Evolutionary conservation across 2,888 invertebrate species (phyloP), one percentile per base, ranked within the genome.

Genomic region (Pardosa pseudoannulata): DNA sequence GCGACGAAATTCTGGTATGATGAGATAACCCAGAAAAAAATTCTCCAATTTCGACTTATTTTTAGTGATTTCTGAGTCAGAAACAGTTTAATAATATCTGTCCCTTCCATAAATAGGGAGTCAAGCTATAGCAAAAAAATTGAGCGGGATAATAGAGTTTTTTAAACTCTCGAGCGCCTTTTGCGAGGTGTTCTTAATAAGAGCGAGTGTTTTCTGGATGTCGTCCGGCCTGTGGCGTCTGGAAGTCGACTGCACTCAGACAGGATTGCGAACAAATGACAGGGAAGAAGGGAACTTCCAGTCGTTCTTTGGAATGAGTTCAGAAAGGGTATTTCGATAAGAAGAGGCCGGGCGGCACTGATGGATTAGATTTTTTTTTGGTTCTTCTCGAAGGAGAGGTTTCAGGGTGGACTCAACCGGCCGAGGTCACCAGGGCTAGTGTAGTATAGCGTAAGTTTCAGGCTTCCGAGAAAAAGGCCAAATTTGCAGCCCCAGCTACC

Each of bases 51-150:
- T 46, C 3, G 5, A 23, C 3, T 56, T 56, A 46, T 56, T 56
- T 56, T 56, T 56, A 56, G 56, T 2, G 19, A 56, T 19, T 56
- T 56, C 56, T 23, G 56, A 56, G 56, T 56, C 46, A 46, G n/a
- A n/a, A 46, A 16, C 46, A 46, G 46, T 7, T 46, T 56, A 56
- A 23, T 56, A 56, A n/a, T n/a, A n/a, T n/a, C n/a, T 56, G 23
- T 56, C 56, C 56, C 23, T 23, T 56, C 19, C 23, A 23, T 3
- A 56, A 56, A 56, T 56, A 56, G 56, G 16, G 1, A n/a, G n/a
- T 6, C 23, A 23, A 56, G 23, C 2, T 16, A 23, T 1, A 2
- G n/a, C 23, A 23, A 56, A 56, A 3, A 23, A 7, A 11, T 36
- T 36, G 19, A 5, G 56, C n/a, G 11, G 3, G 56, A 5, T 56